A percentile compares a stretch with the other conserved stretches of the same genome.
Conservation (phyloP, 2,797 vertebrate species). For the Schizopygopsis malacanthus region DNA sequence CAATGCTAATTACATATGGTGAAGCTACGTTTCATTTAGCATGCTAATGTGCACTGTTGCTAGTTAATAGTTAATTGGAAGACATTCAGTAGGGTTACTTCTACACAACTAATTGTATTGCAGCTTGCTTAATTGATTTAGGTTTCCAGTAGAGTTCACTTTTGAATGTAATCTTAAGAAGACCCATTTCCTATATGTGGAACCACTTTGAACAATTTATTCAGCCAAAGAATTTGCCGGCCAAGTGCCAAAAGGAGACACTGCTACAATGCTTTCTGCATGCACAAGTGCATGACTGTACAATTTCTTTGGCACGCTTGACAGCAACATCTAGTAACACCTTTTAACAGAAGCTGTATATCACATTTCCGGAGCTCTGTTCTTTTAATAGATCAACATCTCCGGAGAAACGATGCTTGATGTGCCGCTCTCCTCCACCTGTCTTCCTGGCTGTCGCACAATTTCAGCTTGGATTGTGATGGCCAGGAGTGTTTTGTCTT, state of each 20-base stretch:
- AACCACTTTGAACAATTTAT: slow-evolving; percentile 10
- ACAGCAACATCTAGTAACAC: background rate
- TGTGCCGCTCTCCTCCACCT: background rate
- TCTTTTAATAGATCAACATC: background rate
- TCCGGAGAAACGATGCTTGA: background rate
- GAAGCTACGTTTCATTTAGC: background rate
- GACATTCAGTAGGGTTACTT: background rate
- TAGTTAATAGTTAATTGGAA: background rate
- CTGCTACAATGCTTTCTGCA: background rate
- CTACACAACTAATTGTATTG: background rate
- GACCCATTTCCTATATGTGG: background rate
- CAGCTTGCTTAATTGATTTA: background rate
- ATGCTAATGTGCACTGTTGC: background rate
- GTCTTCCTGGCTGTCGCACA: background rate
- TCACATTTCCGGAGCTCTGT: background rate
- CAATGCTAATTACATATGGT: background rate
- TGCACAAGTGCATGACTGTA: background rate
- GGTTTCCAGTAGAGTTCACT: background rate
- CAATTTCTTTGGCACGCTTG: background rate
- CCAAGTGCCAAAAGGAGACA: background rate
- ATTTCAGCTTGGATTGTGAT: background rate
- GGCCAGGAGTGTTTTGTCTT: slow-evolving; percentile 8
- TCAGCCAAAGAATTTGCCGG: background rate
- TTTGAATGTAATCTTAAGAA: background rate
- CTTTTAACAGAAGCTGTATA: slow-evolving; percentile 1